These are phyloP conservation scores for Hipparchia semele DNA, from an alignment of 2,888 invertebrate species.

Conservation along the genomic window DNA sequence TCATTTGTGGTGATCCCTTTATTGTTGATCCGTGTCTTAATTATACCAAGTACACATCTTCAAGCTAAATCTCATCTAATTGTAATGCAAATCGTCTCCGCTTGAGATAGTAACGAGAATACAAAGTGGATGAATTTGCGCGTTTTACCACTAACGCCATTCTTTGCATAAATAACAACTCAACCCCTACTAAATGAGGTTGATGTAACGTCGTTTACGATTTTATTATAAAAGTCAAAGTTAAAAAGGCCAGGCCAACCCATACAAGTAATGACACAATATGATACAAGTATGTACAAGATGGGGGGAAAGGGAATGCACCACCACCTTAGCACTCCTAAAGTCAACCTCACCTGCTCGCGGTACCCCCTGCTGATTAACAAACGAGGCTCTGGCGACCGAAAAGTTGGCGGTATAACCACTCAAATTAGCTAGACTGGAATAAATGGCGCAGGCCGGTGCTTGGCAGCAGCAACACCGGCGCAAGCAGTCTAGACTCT, in stretches of 20 bases:
- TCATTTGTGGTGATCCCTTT: background rate
- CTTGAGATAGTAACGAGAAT: slow-evolving; percentile 7
- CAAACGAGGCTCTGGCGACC: too few species aligned
- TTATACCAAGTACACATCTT: background rate
- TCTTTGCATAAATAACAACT: slow-evolving; percentile 1
- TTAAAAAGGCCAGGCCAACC: background rate
- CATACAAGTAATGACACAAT: too few species aligned
- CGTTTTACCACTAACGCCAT: slow-evolving; percentile 1
- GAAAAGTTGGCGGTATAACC: too few species aligned
- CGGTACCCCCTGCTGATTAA: too few species aligned
- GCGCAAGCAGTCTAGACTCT: too few species aligned
- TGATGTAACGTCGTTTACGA: background rate
- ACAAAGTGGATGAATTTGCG: slow-evolving; percentile 1
- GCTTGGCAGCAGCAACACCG: too few species aligned
- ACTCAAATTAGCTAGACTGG: too few species aligned
- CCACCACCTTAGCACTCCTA: too few species aligned
- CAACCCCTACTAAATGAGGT: background rate
- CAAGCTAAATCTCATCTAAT: background rate
- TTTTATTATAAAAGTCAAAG: background rate
- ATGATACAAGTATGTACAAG: too few species aligned
- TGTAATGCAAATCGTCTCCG: slow-evolving; percentile 4
- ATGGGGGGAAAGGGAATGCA: too few species aligned
- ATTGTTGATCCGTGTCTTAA: background rate
- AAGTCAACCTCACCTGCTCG: too few species aligned
- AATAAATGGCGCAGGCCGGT: too few species aligned